Percentiles rank a stretch among this genome's conserved stretches.
Evolutionary conservation across 2,797 vertebrate species (phyloP).

Genomic region (Lophura swinhoii): DNA sequence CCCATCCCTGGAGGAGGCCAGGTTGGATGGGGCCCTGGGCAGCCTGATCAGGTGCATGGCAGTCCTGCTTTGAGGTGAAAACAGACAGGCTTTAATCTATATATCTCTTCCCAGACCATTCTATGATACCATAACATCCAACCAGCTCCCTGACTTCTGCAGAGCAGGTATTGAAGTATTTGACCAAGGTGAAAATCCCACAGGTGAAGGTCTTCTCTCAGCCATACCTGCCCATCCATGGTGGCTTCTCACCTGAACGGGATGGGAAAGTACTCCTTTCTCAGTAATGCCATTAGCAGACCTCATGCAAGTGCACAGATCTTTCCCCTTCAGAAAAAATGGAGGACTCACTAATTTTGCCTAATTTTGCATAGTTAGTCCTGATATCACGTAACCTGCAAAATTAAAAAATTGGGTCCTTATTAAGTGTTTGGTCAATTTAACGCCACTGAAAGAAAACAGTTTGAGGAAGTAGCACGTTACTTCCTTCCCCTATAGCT

Average conservation of each 20-base stretch:
- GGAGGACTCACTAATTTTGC: background rate
- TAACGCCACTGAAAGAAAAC: background rate
- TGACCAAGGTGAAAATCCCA: background rate
- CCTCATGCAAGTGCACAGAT: background rate
- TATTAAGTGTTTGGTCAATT: background rate
- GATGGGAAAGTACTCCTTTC: background rate
- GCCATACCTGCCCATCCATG: accelerated
- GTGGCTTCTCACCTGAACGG: background rate
- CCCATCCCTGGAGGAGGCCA: no score
- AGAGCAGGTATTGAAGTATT: background rate
- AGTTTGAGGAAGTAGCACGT: background rate
- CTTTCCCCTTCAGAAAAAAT: background rate
- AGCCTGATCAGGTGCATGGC: no score
- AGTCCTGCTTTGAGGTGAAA: no score
- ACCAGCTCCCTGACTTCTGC: background rate
- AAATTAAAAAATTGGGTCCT: background rate
- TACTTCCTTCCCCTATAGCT: background rate
- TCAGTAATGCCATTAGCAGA: background rate
- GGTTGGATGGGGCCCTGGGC: no score
- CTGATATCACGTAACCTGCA: background rate
- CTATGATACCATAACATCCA: no score
- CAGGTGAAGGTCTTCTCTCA: background rate
- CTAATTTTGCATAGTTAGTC: background rate
- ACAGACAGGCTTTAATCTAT: no score
- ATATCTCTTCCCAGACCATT: no score